Percentiles rank a stretch among this genome's conserved stretches.
phyloP scores from a whole-genome alignment of 2,797 vertebrate species.

The Silurus aristotelis region DNA sequence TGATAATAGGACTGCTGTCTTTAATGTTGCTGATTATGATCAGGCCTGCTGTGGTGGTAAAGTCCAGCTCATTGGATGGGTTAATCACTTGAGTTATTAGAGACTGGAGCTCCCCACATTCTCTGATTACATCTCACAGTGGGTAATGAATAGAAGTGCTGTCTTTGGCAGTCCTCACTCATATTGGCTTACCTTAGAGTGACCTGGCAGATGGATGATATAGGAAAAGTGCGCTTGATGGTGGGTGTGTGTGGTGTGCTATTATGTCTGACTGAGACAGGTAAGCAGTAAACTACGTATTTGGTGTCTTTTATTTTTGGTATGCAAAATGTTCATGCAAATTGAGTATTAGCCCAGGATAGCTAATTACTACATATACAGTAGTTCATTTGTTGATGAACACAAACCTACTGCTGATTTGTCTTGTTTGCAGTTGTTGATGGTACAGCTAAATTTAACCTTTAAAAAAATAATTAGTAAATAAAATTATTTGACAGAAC shows the following conservation, averaged over 20 bases:
- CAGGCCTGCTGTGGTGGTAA: conserved; percentile 50
- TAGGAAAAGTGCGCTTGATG: conserved; percentile 29
- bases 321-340: not conserved
- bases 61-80: conserved; percentile 51
- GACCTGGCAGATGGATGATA: conserved; percentile 44
- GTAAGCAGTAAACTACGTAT: conserved; percentile 3
- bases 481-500: not conserved
- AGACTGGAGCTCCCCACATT: conserved; percentile 51
- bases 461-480: not conserved
- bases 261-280: conserved; percentile 20
- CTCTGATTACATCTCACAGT: conserved; percentile 64
- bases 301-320: conserved; percentile 39
- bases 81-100: conserved; percentile 67
- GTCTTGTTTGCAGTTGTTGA: not conserved
- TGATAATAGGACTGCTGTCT: conserved; percentile 16
- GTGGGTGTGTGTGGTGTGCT: conserved; percentile 50
- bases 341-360: not conserved
- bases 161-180: conserved; percentile 42
- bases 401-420: not conserved
- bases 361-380: not conserved
- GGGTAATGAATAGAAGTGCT: conserved; percentile 59
- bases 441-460: not conserved
- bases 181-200: conserved; percentile 45
- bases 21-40: conserved; percentile 46
- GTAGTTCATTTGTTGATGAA: not conserved